Percentiles rank a stretch among this genome's conserved stretches.
Conservation (phyloP, 2,888 invertebrate species). For the Disparrhopalites patrizii region DNA sequence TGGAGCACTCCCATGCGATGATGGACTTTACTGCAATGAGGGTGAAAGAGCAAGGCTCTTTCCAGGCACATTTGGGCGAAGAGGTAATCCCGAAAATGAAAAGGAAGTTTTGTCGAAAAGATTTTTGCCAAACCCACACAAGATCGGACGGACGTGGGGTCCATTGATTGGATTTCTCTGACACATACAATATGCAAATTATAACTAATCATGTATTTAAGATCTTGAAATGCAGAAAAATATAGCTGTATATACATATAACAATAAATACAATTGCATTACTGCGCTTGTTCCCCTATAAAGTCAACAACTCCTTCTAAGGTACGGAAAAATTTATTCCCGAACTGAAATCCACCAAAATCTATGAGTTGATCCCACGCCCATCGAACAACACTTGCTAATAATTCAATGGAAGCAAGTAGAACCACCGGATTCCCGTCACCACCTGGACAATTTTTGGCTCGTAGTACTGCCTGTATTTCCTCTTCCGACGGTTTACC, state of each 20-base stretch:
- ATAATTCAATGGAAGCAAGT: neutral
- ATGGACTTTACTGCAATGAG: too few relatives aligned
- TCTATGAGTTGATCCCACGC: too few relatives aligned
- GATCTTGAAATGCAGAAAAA: neutral
- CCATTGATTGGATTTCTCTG: neutral
- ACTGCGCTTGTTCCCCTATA: neutral
- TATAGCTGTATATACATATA: neutral
- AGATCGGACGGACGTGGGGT: neutral
- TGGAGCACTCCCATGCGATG: too few relatives aligned
- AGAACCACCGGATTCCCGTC: neutral
- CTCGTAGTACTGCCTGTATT: neutral
- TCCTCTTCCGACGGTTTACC: neutral
- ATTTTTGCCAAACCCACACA: conserved; percentile 2
- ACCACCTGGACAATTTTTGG: neutral
- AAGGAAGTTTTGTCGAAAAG: neutral
- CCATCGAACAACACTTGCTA: neutral
- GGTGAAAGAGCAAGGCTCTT: too few relatives aligned
- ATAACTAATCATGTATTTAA: neutral
- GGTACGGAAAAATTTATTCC: neutral
- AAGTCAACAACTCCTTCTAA: neutral
- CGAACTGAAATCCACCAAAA: neutral
- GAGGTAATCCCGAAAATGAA: too few relatives aligned
- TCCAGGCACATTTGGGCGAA: too few relatives aligned
- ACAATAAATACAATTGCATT: too few relatives aligned
- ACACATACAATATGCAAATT: neutral